These are phyloP conservation scores for Natator depressus DNA, from an alignment of 2,113 vertebrate genomes.

Conservation along the genomic window DNA sequence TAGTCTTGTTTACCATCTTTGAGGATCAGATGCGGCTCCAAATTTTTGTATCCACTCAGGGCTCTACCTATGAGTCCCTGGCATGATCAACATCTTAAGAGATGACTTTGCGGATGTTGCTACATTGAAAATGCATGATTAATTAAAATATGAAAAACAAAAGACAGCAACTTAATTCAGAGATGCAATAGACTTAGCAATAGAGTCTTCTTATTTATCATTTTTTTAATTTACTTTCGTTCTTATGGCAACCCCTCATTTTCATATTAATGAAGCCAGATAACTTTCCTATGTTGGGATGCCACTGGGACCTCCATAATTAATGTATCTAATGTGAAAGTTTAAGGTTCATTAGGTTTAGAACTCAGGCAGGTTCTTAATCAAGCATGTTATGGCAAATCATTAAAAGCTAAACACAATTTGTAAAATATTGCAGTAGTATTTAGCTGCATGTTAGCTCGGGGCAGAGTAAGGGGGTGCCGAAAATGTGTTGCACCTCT, in stretches of 20 bases:
- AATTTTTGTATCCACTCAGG: too few relatives aligned
- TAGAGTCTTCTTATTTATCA: constrained; percentile 19
- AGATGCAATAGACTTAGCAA: constrained; percentile 3
- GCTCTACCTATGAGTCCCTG: not conserved
- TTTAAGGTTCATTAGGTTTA: constrained; percentile 75
- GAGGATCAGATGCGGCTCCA: too few relatives aligned
- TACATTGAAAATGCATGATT: constrained; percentile 45
- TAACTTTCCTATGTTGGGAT: not conserved
- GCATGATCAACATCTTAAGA: not conserved
- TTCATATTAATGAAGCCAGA: constrained; percentile 55
- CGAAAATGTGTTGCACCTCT: not conserved
- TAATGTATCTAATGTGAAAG: constrained; percentile 72
- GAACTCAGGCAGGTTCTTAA: constrained; percentile 73
- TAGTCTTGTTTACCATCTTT: too few relatives aligned
- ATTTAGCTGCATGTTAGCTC: not conserved
- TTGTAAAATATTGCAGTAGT: constrained; percentile 1
- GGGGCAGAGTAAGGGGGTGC: not conserved
- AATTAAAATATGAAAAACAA: constrained; percentile 55
- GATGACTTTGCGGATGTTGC: not conserved
- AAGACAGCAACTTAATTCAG: constrained; percentile 59
- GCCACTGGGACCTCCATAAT: constrained; percentile 64
- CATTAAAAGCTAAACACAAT: constrained; percentile 57
- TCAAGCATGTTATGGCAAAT: constrained; percentile 70
- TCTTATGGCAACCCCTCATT: constrained; percentile 53
- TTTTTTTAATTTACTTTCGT: not conserved